phyloP scores from a whole-genome alignment of 2,888 invertebrate genomes.

The Macrostomum cliftonense region DNA sequence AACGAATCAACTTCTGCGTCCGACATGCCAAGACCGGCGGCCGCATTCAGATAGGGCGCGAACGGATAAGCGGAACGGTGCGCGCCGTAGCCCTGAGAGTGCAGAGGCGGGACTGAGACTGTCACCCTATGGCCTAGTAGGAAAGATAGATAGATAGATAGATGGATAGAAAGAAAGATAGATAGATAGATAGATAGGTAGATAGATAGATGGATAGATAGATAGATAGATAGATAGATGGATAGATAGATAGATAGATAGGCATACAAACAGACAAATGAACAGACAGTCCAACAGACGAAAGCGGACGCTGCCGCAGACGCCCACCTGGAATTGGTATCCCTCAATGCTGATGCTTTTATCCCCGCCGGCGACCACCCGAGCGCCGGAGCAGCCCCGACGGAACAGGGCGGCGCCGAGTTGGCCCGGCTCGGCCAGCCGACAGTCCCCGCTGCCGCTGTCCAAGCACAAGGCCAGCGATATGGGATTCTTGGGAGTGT shows the following conservation, averaged over 20 bases:
- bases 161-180: no score
- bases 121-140: no score
- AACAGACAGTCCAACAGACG: no score
- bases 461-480: constrained; percentile 45
- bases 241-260: no score
- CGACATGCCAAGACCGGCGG: constrained; percentile 52
- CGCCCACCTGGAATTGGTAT: neutral
- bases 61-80: constrained; percentile 45
- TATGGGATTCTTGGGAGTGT: constrained; percentile 50
- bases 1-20: constrained; percentile 51
- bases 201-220: no score
- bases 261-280: no score
- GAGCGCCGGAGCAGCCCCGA: constrained; percentile 6
- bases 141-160: no score
- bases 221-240: no score
- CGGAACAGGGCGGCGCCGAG: constrained; percentile 4
- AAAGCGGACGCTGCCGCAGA: no score
- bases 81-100: constrained; percentile 49
- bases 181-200: no score
- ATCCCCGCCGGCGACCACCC: neutral
- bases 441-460: neutral
- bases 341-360: neutral
- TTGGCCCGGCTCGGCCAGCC: neutral
- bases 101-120: no score
- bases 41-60: constrained; percentile 53